Base-by-base conservation (phyloP, 2,113 vertebrate species). In the Rhinichthys klamathensis region DNA sequence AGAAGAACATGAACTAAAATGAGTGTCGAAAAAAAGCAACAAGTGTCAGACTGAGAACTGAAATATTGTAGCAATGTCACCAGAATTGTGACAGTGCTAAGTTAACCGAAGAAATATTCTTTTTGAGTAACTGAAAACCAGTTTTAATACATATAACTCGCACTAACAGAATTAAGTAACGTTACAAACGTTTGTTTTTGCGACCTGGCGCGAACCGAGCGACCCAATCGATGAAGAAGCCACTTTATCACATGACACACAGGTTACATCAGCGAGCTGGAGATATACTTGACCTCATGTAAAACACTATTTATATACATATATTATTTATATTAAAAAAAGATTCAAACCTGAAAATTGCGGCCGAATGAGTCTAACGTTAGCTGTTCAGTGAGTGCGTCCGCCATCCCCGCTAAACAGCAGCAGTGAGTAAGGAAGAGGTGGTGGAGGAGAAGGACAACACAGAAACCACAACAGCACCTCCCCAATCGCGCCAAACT, bases 261-360 rank as follows among this genome's bases (percentile, higher is more conserved):
- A 63, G 38, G 60, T 41, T 41, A 41, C 12, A 41, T 4, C 38
- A 13, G 49, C 49, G 38, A 30, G 23, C n/a, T 27, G n/a, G 6
- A 77, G 25, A 56, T 21, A 30, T 56, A 32, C 5, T 35, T 54
- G 25, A 21, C 46, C 46, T 30, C 74, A 27, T 21, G 25, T 54
- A n/a, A 10, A 21, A 32, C 32, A 46, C 18, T 1, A 15, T n/a
- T 46, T 46, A 15, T 54, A 6, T 21, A 54, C 5, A 32, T 72
- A 12, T 30, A 18, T 6, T 10, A 32, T 32, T 25, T 2, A 30
- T 51, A 3, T 30, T 0, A 4, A 35, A 30, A 60, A 11, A 84
- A 74, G 5, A 56, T 21, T 3, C 80, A 70, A 67, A 91, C 90
- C 90, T 90, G 84, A 9, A 82, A 86, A 73, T 41, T 72, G 82